Base-by-base conservation (phyloP, 2,888 invertebrate genomes). In the Aspidapion aeneum region DNA sequence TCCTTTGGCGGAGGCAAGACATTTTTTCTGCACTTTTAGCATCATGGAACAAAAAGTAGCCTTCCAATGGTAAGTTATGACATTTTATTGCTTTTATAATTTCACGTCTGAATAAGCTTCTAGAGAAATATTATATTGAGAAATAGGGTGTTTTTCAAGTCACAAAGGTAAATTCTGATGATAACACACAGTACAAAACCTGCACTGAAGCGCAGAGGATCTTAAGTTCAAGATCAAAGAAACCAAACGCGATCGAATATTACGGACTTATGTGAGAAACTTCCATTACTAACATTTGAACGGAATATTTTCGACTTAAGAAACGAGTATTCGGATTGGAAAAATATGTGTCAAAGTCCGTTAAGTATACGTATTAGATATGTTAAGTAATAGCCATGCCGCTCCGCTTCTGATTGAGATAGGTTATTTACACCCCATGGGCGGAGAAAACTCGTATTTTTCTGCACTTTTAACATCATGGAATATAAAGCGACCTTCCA, bases 321-420 rank as follows among this genome's bases (percentile, higher is more conserved):
- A 79, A 96, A 97, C 79, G 96, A 97, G 80, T 98, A 98, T 81
- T 96, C 96, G 64, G 96, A 97, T 80, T 97, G 97, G 96, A 94
- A 93, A 80, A 87, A 90, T 73, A 91, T 93, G 1, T 90, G 93
- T 70, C 90, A 93, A 74, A 93, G 92, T 79, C 92, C 94, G 68
- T 84, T 91, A 75, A 91, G 90, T 78, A 92, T 93, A 69, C 88
- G 93, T 74, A 19, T 83, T 95, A 66, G 91, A 93, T 78, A 89
- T 96, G 65, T 82, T 97, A 60, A 94, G 96, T 74, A 97, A 97
- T 77, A 96, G 95, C 0, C 91, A 96, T 71, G 93, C 93, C 60
- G 93, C 93, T 0, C 92, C 96, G 9, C 95, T 95, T 17, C 80
- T 90, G 55, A 88, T 94, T 64, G n/a, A 35, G 12, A 83, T 94